Percentiles rank a stretch among this genome's conserved stretches.
phyloP scores from a whole-genome alignment of 2,797 vertebrate genomes.

The Halcyon leucocephala region DNA sequence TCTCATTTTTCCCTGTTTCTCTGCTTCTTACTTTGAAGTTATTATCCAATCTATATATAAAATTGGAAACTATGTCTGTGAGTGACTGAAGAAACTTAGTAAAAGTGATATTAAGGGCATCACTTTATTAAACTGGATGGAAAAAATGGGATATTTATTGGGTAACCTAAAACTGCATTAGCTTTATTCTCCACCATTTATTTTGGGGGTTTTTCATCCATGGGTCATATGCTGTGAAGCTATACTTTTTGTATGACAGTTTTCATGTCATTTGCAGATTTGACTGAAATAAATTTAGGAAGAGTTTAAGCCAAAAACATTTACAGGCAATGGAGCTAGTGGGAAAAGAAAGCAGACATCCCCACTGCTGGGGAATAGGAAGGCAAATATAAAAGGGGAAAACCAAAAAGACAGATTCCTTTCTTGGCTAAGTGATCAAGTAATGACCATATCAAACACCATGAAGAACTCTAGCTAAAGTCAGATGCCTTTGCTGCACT shows the following conservation, averaged over 20 bases:
- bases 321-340: background rate
- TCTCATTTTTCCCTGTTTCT: background rate
- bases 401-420: rapidly evolving
- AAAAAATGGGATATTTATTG: background rate
- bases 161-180: background rate
- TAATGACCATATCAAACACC: background rate
- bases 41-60: background rate
- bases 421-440: background rate
- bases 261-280: background rate
- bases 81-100: background rate
- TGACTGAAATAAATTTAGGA: background rate
- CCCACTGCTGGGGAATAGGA: background rate
- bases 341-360: background rate
- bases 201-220: background rate
- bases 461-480: background rate
- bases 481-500: background rate
- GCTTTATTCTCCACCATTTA: background rate
- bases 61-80: background rate
- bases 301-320: background rate
- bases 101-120: background rate
- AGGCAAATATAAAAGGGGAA: background rate
- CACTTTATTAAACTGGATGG: background rate
- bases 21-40: background rate
- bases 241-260: background rate
- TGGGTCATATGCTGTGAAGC: background rate